Percentiles rank a stretch among this genome's conserved stretches.
Evolutionary conservation across 2,797 vertebrate species (phyloP).

Genomic region (Sebastes matsubarae): DNA sequence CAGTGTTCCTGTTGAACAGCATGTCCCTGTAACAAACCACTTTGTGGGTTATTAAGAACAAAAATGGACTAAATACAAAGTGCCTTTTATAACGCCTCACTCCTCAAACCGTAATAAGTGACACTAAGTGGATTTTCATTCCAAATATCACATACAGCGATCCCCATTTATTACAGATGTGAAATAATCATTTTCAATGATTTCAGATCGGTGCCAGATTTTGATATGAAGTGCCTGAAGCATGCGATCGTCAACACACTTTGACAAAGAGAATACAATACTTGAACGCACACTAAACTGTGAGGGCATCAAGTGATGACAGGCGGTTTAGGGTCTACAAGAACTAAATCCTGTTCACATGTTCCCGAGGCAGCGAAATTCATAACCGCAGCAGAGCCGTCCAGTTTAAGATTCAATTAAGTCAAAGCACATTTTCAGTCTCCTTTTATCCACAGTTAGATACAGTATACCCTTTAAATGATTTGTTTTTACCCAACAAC

Average conservation of each 20-base stretch:
- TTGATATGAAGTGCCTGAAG: conserved; percentile 16
- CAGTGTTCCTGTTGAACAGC: conserved; percentile 21
- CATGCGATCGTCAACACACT: background rate
- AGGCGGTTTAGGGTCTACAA: conserved; percentile 33
- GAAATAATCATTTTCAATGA: background rate
- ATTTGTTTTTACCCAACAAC: background rate
- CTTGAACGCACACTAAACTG: conserved; percentile 16
- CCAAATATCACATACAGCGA: conserved; percentile 24
- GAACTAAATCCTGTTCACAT: conserved; percentile 28
- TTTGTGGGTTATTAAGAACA: conserved; percentile 13
- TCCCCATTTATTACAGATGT: background rate
- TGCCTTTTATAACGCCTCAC: conserved; percentile 60
- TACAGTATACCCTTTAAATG: background rate
- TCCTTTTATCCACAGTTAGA: background rate
- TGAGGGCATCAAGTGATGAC: conserved; percentile 27
- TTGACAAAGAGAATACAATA: conserved; percentile 2
- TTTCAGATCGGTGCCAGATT: conserved; percentile 15
- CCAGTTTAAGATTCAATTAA: conserved; percentile 1
- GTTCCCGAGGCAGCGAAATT: conserved; percentile 7
- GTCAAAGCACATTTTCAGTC: conserved; percentile 19
- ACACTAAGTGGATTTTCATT: conserved; percentile 51
- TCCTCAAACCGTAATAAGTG: conserved; percentile 17
- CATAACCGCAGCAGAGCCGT: background rate
- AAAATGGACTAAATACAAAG: conserved; percentile 49
- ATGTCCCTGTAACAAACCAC: conserved; percentile 1